These are phyloP conservation scores for Achatina immaculata DNA, from an alignment of 1,140 invertebrate genomes.

Conservation along the genomic window DNA sequence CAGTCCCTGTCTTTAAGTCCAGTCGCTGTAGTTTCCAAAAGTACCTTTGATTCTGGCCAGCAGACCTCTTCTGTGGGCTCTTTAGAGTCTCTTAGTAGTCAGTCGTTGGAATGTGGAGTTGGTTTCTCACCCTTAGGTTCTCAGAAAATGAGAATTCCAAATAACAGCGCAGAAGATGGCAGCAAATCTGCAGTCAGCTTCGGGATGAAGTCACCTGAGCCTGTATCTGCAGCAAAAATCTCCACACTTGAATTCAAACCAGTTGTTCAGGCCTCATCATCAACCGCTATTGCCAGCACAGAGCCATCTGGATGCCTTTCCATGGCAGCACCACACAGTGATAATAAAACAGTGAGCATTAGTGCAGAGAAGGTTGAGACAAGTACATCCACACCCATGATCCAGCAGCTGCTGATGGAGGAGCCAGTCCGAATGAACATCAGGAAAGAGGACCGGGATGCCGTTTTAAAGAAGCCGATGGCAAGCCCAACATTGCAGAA, in stretches of 20 bases:
- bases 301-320: neutral
- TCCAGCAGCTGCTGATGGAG: slow-evolving; percentile 33
- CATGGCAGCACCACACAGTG: neutral
- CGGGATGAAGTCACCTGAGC: neutral
- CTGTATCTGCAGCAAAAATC: neutral
- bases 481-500: neutral
- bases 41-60: neutral
- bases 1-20: neutral
- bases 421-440: slow-evolving; percentile 24
- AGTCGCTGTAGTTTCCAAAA: neutral
- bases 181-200: neutral
- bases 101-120: neutral
- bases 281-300: neutral
- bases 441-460: slow-evolving; percentile 10
- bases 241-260: slow-evolving; percentile 20
- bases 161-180: too few species aligned
- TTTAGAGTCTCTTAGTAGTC: neutral
- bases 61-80: neutral
- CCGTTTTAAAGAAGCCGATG: slow-evolving; percentile 18
- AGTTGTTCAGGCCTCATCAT: neutral
- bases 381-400: slow-evolving; percentile 30
- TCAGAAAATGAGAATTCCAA: neutral
- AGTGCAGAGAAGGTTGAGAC: neutral
- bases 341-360: neutral
- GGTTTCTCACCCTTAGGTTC: neutral